Evolutionary conservation across 2,113 vertebrate species (phyloP).

Genomic region (Parotia lawesii): DNA sequence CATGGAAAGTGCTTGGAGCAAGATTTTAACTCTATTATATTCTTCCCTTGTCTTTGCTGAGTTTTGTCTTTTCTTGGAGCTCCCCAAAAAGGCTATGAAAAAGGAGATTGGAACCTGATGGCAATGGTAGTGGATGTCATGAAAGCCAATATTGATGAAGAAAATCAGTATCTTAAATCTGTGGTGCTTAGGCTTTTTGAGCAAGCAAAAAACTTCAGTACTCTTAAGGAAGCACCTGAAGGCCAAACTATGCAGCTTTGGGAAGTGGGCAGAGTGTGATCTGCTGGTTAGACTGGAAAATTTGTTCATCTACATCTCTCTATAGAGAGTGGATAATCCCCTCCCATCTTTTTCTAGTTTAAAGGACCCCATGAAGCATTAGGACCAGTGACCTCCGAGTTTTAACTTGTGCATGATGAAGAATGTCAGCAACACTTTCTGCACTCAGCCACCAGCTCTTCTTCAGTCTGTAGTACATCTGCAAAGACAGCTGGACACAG

Average conservation of each 20-base stretch:
- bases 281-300: not conserved
- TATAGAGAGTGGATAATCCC: accelerated
- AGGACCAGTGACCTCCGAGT: not conserved
- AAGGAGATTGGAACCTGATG: not conserved
- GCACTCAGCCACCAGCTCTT: not conserved
- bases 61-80: not conserved
- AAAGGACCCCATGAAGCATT: not conserved
- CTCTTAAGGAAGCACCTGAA: not conserved
- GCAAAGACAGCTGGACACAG: not conserved
- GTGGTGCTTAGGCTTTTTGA: not conserved
- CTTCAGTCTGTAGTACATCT: not conserved
- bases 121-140: not conserved
- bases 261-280: not conserved
- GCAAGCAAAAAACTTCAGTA: not conserved
- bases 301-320: not conserved
- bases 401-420: not conserved
- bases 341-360: not conserved
- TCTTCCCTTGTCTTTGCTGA: not conserved
- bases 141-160: not conserved
- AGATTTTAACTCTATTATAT: not conserved
- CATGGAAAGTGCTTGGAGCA: not conserved
- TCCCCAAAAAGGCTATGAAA: not conserved
- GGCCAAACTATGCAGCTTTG: not conserved
- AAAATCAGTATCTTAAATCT: not conserved
- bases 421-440: not conserved